Base-by-base conservation (phyloP, 2,113 vertebrate genomes). In the Cyprinodon variegatus region DNA sequence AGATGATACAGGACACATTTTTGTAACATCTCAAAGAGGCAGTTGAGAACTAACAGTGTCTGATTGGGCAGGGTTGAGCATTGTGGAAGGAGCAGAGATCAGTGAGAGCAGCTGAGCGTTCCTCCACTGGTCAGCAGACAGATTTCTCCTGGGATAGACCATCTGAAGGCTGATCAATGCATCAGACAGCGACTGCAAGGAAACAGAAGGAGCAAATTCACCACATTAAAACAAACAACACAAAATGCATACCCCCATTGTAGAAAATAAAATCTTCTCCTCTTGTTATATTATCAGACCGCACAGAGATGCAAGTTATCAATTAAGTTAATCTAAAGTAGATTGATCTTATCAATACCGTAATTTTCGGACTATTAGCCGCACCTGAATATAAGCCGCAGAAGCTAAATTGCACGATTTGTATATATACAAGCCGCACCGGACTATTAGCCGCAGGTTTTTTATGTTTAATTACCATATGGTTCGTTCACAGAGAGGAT, bases 51-150 rank as follows among this genome's bases (percentile, higher is more conserved):
- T 82, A n/a, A 91, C 90, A 3, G 98, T 99, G 88, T 99, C 97
- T 0, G 97, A 99, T 86, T 99, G 98, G 17, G 98, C 98, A 6
- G 97, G 97, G 77, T 99, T 99, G 40, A 99, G 96, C 98, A 99
- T 99, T 84, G 98, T 99, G 81, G 97, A 98, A 57, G 98, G 97
- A 50, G 97, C 97, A 40, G 96, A 98, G 93, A 99, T 99, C 72
- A 99, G 97, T 61, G 97, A 98, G 79, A 99, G 93, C 76, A 99
- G 95, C 78, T 99, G 98, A 76, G 98, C 98, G 4, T 99, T 99
- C 90, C 98, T 96, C 98, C 98, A 99, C 84, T 99, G 98, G 88
- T 99, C 98, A 64, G 97, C 98, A 3, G 97, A 99, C 85, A 99
- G 96, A 84, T 99, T 99, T 84, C 98, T 95, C 90, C 97, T 91